phyloP scores from a whole-genome alignment of 2,888 invertebrate species.

The Spialia ferax region DNA sequence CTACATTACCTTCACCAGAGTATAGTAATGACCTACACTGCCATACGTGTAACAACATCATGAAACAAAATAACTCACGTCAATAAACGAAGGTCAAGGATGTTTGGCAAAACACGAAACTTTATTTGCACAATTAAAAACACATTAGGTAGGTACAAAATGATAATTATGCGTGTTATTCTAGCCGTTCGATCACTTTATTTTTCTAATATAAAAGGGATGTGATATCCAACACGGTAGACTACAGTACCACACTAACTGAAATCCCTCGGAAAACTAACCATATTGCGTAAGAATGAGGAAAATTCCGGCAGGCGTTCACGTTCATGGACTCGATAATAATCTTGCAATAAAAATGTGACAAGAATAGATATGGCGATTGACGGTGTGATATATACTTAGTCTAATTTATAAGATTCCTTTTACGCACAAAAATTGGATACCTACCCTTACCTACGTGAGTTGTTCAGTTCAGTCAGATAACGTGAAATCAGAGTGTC shows the following conservation, averaged over 20 bases:
- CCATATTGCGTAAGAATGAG: not conserved
- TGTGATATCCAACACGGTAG: not conserved
- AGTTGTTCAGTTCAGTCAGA: too few relatives aligned
- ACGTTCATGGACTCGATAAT: not conserved
- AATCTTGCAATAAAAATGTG: not conserved
- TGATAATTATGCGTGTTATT: too few relatives aligned
- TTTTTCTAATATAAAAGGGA: conserved; percentile 19
- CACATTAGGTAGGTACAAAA: too few relatives aligned
- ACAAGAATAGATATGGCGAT: conserved; percentile 1
- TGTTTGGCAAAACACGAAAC: not conserved
- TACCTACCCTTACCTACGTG: not conserved
- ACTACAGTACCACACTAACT: conserved; percentile 15
- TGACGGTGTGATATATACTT: not conserved
- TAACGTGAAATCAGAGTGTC: too few relatives aligned
- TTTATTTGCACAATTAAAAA: not conserved
- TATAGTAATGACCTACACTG: not conserved
- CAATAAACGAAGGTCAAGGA: not conserved
- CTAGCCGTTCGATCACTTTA: not conserved
- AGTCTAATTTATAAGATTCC: not conserved
- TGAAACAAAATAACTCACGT: not conserved
- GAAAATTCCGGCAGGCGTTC: not conserved
- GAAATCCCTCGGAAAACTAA: conserved; percentile 23
- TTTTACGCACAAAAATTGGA: too few relatives aligned
- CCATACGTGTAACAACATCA: not conserved
- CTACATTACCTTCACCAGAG: too few relatives aligned